phyloP scores from a whole-genome alignment of 64 coral and sea anemone genomes.

The Porites australiensis region DNA sequence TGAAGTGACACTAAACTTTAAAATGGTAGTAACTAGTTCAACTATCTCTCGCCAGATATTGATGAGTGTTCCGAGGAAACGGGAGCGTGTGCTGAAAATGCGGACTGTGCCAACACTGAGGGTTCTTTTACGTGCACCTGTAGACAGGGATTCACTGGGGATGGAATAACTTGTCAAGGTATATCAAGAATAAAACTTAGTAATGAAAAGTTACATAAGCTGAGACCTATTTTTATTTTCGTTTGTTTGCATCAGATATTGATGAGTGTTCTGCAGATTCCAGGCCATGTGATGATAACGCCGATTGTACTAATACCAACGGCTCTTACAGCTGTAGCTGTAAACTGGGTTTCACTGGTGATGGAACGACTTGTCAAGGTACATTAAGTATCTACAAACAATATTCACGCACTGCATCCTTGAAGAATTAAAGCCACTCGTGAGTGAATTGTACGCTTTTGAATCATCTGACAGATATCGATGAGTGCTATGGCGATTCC shows the following conservation, averaged over 20 bases:
- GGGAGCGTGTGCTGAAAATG: constrained; percentile 56
- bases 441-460: too few species aligned
- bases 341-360: constrained; percentile 50
- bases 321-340: constrained; percentile 79
- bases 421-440: too few species aligned
- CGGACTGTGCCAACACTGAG: constrained; percentile 63
- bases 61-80: constrained; percentile 8
- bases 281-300: constrained; percentile 59
- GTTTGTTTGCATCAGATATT: neutral
- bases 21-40: too few species aligned
- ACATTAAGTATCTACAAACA: neutral
- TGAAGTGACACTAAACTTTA: too few species aligned
- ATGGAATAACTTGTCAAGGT: constrained; percentile 51
- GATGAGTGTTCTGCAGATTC: constrained; percentile 5
- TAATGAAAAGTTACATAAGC: too few species aligned
- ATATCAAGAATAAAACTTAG: neutral
- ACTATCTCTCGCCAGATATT: constrained; percentile 1
- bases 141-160: constrained; percentile 51
- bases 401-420: too few species aligned
- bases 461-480: constrained; percentile 24
- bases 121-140: constrained; percentile 79
- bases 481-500: constrained; percentile 36
- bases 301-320: constrained; percentile 66
- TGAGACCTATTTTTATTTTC: neutral
- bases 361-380: constrained; percentile 55